phyloP scores from a whole-genome alignment of 1,140 invertebrate genomes.

The Drosophila tristis region DNA sequence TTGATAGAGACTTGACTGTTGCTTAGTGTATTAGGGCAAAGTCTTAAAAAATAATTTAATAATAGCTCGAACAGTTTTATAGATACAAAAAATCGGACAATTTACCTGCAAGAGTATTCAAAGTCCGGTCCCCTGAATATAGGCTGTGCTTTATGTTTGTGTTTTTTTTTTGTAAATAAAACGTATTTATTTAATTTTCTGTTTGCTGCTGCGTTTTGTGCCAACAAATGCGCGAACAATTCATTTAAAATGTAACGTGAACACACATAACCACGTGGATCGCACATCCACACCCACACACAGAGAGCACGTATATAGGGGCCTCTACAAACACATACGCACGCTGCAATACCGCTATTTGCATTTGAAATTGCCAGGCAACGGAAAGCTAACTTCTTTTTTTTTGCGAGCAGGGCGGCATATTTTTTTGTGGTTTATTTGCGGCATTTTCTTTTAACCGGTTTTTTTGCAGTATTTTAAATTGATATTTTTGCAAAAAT shows the following conservation, averaged over 20 bases:
- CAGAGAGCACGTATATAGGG: neutral
- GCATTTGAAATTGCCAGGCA: slow-evolving; percentile 66
- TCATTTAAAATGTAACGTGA: slow-evolving; percentile 76
- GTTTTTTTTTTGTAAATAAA: slow-evolving; percentile 53
- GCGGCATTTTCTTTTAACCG: slow-evolving; percentile 56
- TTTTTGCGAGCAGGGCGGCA: slow-evolving; percentile 26
- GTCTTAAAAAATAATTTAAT: too few relatives aligned
- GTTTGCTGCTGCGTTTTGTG: slow-evolving; percentile 60
- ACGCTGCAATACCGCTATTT: slow-evolving; percentile 54
- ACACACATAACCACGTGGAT: slow-evolving; percentile 13
- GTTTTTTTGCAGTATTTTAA: slow-evolving; percentile 38
- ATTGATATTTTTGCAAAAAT: slow-evolving; percentile 42
- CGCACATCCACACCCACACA: slow-evolving; percentile 16
- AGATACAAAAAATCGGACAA: too few relatives aligned
- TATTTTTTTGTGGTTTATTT: slow-evolving; percentile 24
- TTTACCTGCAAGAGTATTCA: too few relatives aligned
- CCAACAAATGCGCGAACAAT: slow-evolving; percentile 75
- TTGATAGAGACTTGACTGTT: too few relatives aligned
- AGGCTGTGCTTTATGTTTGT: slow-evolving; percentile 26
- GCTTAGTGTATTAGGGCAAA: too few relatives aligned
- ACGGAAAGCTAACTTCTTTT: slow-evolving; percentile 64
- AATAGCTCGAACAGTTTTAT: too few relatives aligned
- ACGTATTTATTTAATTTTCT: slow-evolving; percentile 78
- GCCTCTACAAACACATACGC: slow-evolving; percentile 18
- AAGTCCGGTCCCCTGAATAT: too few relatives aligned